phyloP scores from a whole-genome alignment of 2,113 vertebrate species.

The Tor tambroides region DNA sequence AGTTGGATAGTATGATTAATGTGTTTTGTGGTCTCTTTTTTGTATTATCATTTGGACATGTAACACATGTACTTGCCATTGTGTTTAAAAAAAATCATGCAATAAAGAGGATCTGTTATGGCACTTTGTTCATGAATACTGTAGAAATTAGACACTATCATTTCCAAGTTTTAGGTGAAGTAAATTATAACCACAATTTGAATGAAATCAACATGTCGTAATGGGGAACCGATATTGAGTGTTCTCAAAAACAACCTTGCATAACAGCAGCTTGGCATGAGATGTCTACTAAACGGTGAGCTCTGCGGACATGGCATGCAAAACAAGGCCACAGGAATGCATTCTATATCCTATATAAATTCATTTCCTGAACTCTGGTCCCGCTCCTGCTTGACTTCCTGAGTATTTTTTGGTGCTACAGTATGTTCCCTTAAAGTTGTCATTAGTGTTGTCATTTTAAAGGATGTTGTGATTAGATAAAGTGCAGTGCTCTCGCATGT shows the following conservation, averaged over 20 bases:
- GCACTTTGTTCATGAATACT: neutral
- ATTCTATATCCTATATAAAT: neutral
- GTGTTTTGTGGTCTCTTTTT: constrained; percentile 23
- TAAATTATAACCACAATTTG: neutral
- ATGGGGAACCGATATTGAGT: neutral
- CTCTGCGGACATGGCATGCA: neutral
- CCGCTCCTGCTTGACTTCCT: neutral
- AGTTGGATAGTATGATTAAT: neutral
- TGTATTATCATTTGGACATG: constrained; percentile 26
- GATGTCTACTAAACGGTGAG: neutral
- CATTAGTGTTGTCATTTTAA: neutral
- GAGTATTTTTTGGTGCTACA: neutral
- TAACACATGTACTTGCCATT: neutral
- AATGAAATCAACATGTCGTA: neutral
- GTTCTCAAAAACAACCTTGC: neutral
- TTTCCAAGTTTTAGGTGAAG: neutral
- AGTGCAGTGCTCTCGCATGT: neutral
- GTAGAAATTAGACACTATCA: neutral
- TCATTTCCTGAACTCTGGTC: neutral
- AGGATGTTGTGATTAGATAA: neutral
- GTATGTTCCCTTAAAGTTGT: neutral
- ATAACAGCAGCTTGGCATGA: neutral
- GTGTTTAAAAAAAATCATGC: constrained; percentile 27
- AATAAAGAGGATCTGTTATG: constrained; percentile 34
- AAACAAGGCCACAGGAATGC: neutral